phyloP scores from a whole-genome alignment of 2,113 vertebrate genomes.

The Xenopus laevis region DNA sequence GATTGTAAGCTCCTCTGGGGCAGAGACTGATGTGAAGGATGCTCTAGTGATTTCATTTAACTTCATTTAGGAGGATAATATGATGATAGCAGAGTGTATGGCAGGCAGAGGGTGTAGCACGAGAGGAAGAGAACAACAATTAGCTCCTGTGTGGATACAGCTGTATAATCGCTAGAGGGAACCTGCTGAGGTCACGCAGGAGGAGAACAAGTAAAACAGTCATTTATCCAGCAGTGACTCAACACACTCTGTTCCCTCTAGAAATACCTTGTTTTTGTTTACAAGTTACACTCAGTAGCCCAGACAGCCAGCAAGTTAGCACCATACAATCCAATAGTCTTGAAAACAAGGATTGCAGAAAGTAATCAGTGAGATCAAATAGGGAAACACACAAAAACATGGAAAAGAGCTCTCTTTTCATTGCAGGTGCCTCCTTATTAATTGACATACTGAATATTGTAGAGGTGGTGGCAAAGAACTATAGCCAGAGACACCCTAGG shows the following conservation, averaged over 20 bases:
- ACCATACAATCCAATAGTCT: neutral
- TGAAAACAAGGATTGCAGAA: neutral
- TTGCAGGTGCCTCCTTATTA: too few relatives aligned
- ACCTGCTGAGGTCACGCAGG: constrained; percentile 25
- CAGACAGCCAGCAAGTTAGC: neutral
- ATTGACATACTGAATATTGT: too few relatives aligned
- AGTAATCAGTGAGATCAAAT: neutral
- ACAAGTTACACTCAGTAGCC: neutral
- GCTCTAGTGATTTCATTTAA: too few relatives aligned
- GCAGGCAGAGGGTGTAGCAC: too few relatives aligned
- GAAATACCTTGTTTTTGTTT: constrained; percentile 26
- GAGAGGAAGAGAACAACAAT: constrained; percentile 20
- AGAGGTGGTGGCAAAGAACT: too few relatives aligned
- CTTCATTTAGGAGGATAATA: too few relatives aligned
- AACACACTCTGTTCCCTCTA: neutral
- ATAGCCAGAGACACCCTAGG: too few relatives aligned
- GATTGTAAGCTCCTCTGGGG: too few relatives aligned
- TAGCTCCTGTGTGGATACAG: constrained; percentile 24
- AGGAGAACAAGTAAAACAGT: constrained; percentile 5
- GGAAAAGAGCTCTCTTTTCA: neutral
- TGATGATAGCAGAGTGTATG: too few relatives aligned
- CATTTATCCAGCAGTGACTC: constrained; percentile 18
- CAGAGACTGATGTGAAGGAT: too few relatives aligned
- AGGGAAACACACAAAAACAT: neutral
- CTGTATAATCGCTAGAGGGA: constrained; percentile 30